phyloP scores from a whole-genome alignment of 2,888 invertebrate genomes.

The Tipula confusa region DNA sequence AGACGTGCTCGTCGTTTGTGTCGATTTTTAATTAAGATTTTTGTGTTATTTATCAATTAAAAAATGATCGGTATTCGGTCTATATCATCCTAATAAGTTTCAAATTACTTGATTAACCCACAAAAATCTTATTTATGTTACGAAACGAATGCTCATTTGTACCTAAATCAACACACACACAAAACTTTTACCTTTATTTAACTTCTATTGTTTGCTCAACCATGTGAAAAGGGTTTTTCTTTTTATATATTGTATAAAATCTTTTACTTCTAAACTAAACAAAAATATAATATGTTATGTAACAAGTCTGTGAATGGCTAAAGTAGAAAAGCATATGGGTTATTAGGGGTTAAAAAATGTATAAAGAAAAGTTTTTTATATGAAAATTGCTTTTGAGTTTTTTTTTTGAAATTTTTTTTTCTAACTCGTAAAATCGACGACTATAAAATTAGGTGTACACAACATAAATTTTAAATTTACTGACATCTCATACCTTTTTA shows the following conservation, averaged over 20 bases:
- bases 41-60: neutral
- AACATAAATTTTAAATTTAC: slow-evolving; percentile 6
- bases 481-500: neutral
- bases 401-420: neutral
- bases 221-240: slow-evolving; percentile 14
- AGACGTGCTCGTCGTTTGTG: neutral
- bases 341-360: neutral
- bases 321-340: neutral
- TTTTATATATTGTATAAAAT: neutral
- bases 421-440: neutral
- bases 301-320: neutral
- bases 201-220: slow-evolving; percentile 7
- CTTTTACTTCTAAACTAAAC: slow-evolving; percentile 1
- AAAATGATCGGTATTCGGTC: neutral
- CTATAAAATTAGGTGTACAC: neutral
- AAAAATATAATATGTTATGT: slow-evolving; percentile 25
- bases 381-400: neutral
- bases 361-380: neutral
- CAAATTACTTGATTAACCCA: slow-evolving; percentile 9
- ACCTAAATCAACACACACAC: slow-evolving; percentile 16
- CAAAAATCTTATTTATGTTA: neutral
- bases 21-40: neutral
- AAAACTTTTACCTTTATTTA: neutral
- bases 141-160: neutral
- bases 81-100: neutral